Evolutionary conservation across 2,797 vertebrate species (phyloP), one percentile per base, ranked within the genome.

Genomic region (Alosa sapidissima): DNA sequence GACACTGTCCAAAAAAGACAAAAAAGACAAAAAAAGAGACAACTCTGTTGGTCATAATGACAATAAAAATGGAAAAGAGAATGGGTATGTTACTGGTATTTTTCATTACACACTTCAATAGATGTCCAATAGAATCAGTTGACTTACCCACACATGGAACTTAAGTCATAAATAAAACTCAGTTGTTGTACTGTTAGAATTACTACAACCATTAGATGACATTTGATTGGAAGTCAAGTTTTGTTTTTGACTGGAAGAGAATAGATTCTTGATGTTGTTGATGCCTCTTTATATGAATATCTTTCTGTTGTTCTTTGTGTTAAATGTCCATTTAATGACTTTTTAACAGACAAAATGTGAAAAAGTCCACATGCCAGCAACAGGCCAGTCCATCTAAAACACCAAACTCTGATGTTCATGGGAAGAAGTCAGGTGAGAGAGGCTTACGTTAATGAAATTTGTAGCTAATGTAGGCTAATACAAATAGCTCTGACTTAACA

Each of bases 1-100:
- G 85, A 97, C 97, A 0, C 93, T 99, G 54, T 99, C 97, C 10
- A 97, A 96, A 91, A 98, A 98, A 90, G 97, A 92, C 10, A 97
- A 96, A 91, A 98, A 98, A 90, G 97, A 92, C 72, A 93, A 87
- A 41, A 91, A 86, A 24, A 91, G 84, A 16, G 83, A 62, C 0
- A n/a, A 21, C 78, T 49, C 48, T 48, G 45, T 2, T 21, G 72
- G 19, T 81, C 1, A 10, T n/a, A 24, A 2, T 83, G 41, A 48
- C 14, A 87, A 86, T 81, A 83, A 47, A 0, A 0, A 81, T 60
- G 90, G 51, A 58, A 89, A 90, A 14, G 89, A 86, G 24, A 88
- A 90, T 0, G 48, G 93, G 93, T 94, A 90, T 9, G 55, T 19
- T 33, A 60, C 86, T 13, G 1, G 33, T 62, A 21, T 45, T 21